These are phyloP conservation scores for Coenobita brevimanus DNA, from an alignment of 1,140 invertebrate genomes.

Conservation along the genomic window DNA sequence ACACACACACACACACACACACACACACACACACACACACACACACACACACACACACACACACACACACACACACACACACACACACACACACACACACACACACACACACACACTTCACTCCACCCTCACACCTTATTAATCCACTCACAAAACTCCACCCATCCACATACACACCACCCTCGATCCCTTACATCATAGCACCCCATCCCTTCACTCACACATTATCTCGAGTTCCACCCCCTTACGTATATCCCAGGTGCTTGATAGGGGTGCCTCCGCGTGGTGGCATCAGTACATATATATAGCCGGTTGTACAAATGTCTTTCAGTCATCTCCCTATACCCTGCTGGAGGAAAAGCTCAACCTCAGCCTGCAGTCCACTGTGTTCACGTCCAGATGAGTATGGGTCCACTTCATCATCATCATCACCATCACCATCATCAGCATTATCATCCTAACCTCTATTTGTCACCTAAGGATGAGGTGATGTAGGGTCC, in stretches of 20 bases:
- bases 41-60: conserved; percentile 22
- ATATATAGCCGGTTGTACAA: no score
- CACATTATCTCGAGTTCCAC: background rate
- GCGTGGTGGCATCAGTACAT: no score
- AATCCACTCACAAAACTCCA: background rate
- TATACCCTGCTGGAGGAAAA: no score
- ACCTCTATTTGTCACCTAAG: no score
- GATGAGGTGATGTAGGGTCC: no score
- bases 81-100: conserved; percentile 19
- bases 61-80: conserved; percentile 22
- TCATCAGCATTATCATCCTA: no score
- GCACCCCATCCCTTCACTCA: background rate
- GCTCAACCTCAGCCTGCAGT: no score
- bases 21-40: conserved; percentile 22
- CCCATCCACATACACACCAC: background rate
- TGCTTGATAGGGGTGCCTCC: no score
- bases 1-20: conserved; percentile 20
- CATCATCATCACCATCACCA: no score
- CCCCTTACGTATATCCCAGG: background rate
- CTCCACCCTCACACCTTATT: background rate
- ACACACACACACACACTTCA: conserved; percentile 11
- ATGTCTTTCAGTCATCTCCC: no score
- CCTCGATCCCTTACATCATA: background rate
- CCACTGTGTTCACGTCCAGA: no score
- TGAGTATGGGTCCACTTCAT: no score